These are phyloP conservation scores for Melanotus villosus DNA, from an alignment of 2,888 invertebrate genomes.

Conservation along the genomic window DNA sequence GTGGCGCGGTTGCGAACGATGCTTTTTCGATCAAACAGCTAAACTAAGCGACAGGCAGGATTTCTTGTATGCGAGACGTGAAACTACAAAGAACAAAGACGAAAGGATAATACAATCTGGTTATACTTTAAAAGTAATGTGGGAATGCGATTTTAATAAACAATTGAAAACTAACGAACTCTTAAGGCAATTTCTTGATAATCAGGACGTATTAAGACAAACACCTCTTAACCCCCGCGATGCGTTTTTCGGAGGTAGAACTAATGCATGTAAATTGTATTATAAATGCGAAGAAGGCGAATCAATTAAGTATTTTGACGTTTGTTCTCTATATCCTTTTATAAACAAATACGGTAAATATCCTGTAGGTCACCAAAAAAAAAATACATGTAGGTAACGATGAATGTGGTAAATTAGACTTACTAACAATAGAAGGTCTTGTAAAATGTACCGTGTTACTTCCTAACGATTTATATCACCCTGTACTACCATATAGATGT, in stretches of 20 bases:
- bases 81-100: background rate
- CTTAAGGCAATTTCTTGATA: background rate
- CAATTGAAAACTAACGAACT: background rate
- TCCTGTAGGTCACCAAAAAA: slow-evolving; percentile 58
- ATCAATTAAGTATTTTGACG: slow-evolving; percentile 55
- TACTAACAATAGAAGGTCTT: slow-evolving; percentile 19
- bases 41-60: background rate
- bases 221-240: slow-evolving; percentile 50
- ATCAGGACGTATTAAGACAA: background rate
- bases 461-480: background rate
- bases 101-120: background rate
- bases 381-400: slow-evolving; percentile 45
- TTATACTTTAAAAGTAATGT: slow-evolving; percentile 8
- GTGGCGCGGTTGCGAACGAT: slow-evolving; percentile 4
- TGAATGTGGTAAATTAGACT: slow-evolving; percentile 44
- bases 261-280: slow-evolving; percentile 49
- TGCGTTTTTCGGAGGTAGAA: slow-evolving; percentile 56
- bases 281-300: slow-evolving; percentile 49
- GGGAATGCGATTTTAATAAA: slow-evolving; percentile 10
- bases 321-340: slow-evolving; percentile 57
- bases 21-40: background rate
- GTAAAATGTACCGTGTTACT: background rate
- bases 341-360: slow-evolving; percentile 56
- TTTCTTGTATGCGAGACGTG: background rate
- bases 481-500: background rate